phyloP scores from a whole-genome alignment of 2,888 invertebrate species.

The Cynaeus angustus region DNA sequence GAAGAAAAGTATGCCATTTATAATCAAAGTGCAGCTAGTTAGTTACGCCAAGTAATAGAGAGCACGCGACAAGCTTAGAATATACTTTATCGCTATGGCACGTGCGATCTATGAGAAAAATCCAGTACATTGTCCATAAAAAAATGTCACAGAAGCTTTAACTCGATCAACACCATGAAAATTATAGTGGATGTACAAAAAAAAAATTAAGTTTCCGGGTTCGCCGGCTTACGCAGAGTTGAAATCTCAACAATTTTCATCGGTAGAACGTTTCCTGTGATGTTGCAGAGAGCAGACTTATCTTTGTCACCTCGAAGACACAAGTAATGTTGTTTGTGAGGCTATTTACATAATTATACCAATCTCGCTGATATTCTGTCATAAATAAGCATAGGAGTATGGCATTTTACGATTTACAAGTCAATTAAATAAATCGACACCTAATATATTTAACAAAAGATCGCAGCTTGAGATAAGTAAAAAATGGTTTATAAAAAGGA shows the following conservation, averaged over 20 bases:
- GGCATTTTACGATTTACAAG: conserved; percentile 38
- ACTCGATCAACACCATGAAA: conserved; percentile 12
- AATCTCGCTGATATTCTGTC: conserved; percentile 21
- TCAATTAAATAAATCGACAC: conserved; percentile 27
- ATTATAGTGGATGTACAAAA: conserved; percentile 5
- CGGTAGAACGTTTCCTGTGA: conserved; percentile 10
- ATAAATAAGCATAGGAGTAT: conserved; percentile 44
- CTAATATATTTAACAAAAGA: conserved; percentile 24
- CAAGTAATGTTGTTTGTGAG: conserved; percentile 17
- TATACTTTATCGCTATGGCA: conserved; percentile 53
- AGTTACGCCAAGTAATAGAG: conserved; percentile 59
- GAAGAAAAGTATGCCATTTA: conserved; percentile 59
- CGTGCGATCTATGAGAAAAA: conserved; percentile 55
- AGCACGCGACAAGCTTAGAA: conserved; percentile 56
- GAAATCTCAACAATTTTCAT: conserved; percentile 10
- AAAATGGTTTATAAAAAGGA: background rate
- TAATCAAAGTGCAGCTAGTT: conserved; percentile 58
- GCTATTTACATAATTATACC: conserved; percentile 41
- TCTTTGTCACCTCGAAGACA: conserved; percentile 26
- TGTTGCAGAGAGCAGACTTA: background rate
- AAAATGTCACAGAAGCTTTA: conserved; percentile 34
- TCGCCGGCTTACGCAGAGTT: conserved; percentile 13
- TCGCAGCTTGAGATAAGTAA: background rate
- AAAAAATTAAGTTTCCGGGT: conserved; percentile 21
- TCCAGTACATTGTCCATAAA: conserved; percentile 41